Percentiles rank a stretch among this genome's conserved stretches.
Conservation (phyloP, 92 coral and sea anemone genomes). For the Pocillopora meandrina region DNA sequence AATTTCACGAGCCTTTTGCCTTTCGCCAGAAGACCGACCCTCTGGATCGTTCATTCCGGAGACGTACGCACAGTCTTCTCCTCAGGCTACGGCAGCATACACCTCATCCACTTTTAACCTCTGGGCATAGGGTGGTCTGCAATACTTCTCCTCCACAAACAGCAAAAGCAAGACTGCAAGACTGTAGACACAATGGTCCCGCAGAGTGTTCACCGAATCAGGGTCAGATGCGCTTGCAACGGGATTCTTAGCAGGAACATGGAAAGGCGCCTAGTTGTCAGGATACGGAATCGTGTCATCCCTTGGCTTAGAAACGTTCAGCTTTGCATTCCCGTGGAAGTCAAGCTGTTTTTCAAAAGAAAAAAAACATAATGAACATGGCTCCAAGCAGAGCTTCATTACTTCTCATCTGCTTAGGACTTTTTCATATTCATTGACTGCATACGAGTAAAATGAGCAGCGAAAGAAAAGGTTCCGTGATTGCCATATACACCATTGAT, state of each 20-base stretch:
- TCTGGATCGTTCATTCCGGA: no score
- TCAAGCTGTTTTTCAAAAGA: conserved; percentile 33
- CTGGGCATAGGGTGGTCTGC: conserved; percentile 57
- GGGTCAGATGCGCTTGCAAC: conserved; percentile 24
- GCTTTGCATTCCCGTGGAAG: conserved; percentile 20
- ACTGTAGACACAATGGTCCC: conserved; percentile 59
- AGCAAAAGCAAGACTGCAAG: conserved; percentile 68
- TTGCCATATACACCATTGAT: no score
- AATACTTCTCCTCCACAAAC: conserved; percentile 48
- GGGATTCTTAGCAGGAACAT: conserved; percentile 48
- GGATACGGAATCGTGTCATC: conserved; percentile 70
- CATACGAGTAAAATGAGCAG: no score
- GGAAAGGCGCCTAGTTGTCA: conserved; percentile 69
- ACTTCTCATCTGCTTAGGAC: no score
- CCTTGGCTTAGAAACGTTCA: conserved; percentile 70
- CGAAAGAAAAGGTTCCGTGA: no score
- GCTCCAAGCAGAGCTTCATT: no score
- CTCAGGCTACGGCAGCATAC: conserved; percentile 36
- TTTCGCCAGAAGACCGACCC: neutral
- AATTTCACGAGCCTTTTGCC: neutral
- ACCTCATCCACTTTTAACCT: conserved; percentile 37
- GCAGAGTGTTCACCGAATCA: conserved; percentile 14
- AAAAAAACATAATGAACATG: no score
- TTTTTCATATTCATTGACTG: no score
- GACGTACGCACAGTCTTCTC: conserved; percentile 5